phyloP scores from a whole-genome alignment of 1,140 invertebrate genomes.

The Nasonia vitripennis region DNA sequence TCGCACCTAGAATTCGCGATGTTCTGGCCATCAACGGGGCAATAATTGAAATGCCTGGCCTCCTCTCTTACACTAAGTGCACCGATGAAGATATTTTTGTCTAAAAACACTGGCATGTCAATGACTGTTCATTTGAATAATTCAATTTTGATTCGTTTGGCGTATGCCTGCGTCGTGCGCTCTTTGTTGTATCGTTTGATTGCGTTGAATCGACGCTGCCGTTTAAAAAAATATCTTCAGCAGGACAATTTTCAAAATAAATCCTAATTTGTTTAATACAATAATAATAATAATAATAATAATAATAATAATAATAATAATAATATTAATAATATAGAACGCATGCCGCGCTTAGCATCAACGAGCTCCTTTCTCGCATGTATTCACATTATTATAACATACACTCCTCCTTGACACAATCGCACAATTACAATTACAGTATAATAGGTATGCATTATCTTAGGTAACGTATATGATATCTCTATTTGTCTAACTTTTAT shows the following conservation, averaged over 20 bases:
- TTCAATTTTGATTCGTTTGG: too few species aligned
- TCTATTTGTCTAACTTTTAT: conserved; percentile 40
- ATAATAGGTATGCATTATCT: conserved; percentile 46
- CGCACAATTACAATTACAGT: conserved; percentile 50
- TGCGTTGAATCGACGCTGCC: too few species aligned
- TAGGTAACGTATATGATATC: conserved; percentile 52
- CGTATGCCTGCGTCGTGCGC: too few species aligned
- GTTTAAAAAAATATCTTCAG: conserved; percentile 49
- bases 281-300: conserved; percentile 1
- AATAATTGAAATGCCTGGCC: conserved; percentile 49
- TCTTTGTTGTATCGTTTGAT: too few species aligned
- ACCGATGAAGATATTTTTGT: conserved; percentile 43
- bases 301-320: not conserved
- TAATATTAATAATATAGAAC: conserved; percentile 31
- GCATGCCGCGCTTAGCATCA: conserved; percentile 35
- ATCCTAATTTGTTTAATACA: conserved; percentile 52
- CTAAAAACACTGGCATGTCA: not conserved
- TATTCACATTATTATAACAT: conserved; percentile 51
- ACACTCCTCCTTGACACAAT: conserved; percentile 42
- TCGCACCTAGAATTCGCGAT: conserved; percentile 24
- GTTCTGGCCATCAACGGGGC: conserved; percentile 33
- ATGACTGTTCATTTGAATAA: not conserved
- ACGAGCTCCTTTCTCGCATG: conserved; percentile 41
- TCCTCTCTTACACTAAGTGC: conserved; percentile 3
- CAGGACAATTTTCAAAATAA: conserved; percentile 24